Evolutionary conservation across 1,140 invertebrate genomes (phyloP).

Genomic region (Antheraea pernyi): DNA sequence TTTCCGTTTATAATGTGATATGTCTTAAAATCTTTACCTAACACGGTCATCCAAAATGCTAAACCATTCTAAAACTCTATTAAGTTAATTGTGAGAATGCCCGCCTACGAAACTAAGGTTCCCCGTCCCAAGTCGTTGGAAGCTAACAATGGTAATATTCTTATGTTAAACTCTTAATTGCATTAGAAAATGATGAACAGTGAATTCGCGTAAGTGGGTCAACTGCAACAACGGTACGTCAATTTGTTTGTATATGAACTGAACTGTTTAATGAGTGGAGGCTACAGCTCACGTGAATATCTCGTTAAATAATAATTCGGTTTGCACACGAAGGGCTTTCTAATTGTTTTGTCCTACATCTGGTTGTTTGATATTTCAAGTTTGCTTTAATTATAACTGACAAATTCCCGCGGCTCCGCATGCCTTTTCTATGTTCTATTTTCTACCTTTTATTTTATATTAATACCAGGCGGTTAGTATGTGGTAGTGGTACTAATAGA

Average conservation of each 20-base stretch:
- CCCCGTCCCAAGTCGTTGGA: neutral
- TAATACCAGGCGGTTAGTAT: too few relatives aligned
- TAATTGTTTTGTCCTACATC: constrained; percentile 22
- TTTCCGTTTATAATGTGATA: too few relatives aligned
- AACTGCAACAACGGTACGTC: constrained; percentile 19
- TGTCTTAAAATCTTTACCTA: neutral
- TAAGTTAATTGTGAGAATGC: neutral
- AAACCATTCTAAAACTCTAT: neutral
- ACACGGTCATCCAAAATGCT: neutral
- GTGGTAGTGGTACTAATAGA: too few relatives aligned
- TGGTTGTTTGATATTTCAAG: neutral
- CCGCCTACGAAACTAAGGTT: neutral
- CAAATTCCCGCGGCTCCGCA: too few relatives aligned
- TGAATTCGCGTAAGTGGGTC: constrained; percentile 6
- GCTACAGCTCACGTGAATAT: constrained; percentile 31
- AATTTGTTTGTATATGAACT: constrained; percentile 20
- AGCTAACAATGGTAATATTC: neutral
- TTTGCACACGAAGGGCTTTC: constrained; percentile 35
- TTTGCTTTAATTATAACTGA: too few relatives aligned
- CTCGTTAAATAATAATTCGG: constrained; percentile 32
- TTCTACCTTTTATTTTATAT: too few relatives aligned
- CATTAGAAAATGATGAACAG: constrained; percentile 1
- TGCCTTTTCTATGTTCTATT: too few relatives aligned
- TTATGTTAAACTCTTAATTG: constrained; percentile 5
- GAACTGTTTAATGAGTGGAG: constrained; percentile 25